Base-by-base conservation (phyloP, 2,797 vertebrate genomes). In the Helicolenus hilgendorfi region DNA sequence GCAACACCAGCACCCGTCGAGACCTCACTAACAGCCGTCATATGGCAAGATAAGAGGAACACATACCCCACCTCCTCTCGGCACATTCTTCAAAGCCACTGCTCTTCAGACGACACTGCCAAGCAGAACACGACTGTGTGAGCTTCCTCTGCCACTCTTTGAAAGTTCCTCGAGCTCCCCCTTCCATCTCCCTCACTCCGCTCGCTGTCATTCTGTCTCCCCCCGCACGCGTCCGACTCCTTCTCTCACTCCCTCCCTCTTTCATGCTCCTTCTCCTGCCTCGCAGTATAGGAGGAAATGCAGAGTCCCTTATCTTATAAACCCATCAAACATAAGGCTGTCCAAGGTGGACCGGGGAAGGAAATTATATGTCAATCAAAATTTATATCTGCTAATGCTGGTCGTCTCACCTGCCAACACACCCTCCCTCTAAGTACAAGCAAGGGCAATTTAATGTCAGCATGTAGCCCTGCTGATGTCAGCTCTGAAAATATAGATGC, bases 331-430 rank as follows among this genome's bases (percentile, higher is more conserved):
- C 85, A 83, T 82, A 60, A 88, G 91, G 91, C 93, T 94, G 96
- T 94, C 95, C 91, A 73, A 93, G 94, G 92, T 90, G 90, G 92
- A 92, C 94, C 1, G 72, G 79, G 49, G 81, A 88, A 94, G 95
- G 93, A 97, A 97, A 97, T 97, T 92, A 96, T 95, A 83, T 96
- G 96, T 96, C 97, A 96, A 89, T 97, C 96, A 97, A 96, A 96
- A 92, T 91, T 82, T 89, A 92, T 95, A 96, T 97, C 95, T 90
- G 91, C 92, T 96, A 93, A 95, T 94, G 92, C 91, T 68, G 81
- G 72, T 68, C 22, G 80, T 83, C 87, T 95, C 80, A 53, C 71
- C 85, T 81, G 62, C 67, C 79, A 67, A 36, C 60, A 53, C 65
- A 55, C 63, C 79, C 71, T 55, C 76, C 69, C 62, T 79, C 76